A percentile compares a stretch with the other conserved stretches of the same genome.
phyloP scores from a whole-genome alignment of 1,140 invertebrate genomes.

The Scylla paramamosain region DNA sequence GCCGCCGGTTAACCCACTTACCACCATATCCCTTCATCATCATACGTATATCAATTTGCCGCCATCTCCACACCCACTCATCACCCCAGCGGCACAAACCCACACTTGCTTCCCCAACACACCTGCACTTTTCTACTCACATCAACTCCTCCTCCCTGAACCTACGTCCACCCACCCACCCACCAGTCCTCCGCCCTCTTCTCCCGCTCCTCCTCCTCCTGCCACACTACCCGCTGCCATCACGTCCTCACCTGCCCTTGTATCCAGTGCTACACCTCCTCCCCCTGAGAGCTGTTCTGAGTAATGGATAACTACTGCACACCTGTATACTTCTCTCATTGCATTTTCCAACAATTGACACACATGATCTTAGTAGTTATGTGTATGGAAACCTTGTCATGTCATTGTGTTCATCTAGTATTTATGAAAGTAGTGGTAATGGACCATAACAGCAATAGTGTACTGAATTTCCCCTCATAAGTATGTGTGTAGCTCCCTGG shows the following conservation, averaged over 20 bases:
- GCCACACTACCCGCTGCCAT: neutral
- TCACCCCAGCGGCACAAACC: neutral
- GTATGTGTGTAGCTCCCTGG: neutral
- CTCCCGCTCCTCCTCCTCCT: neutral
- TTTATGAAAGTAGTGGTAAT: too few relatives aligned
- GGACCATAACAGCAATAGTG: too few relatives aligned
- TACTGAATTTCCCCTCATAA: neutral
- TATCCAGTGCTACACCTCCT: neutral
- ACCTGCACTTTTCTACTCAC: neutral
- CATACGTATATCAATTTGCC: neutral
- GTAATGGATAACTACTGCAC: neutral
- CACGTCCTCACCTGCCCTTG: neutral
- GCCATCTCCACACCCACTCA: conserved; percentile 4
- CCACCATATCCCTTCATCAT: conserved; percentile 8
- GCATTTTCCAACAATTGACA: too few relatives aligned
- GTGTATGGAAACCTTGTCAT: too few relatives aligned
- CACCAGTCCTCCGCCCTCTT: neutral
- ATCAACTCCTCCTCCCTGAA: neutral
- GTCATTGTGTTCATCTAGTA: too few relatives aligned
- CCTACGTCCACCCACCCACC: neutral
- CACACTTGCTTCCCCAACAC: neutral
- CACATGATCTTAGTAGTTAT: too few relatives aligned
- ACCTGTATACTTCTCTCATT: neutral
- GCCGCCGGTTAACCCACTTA: neutral
- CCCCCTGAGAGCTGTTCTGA: too few relatives aligned